phyloP scores from a whole-genome alignment of 2,888 invertebrate species.

The Norana najaformis region DNA sequence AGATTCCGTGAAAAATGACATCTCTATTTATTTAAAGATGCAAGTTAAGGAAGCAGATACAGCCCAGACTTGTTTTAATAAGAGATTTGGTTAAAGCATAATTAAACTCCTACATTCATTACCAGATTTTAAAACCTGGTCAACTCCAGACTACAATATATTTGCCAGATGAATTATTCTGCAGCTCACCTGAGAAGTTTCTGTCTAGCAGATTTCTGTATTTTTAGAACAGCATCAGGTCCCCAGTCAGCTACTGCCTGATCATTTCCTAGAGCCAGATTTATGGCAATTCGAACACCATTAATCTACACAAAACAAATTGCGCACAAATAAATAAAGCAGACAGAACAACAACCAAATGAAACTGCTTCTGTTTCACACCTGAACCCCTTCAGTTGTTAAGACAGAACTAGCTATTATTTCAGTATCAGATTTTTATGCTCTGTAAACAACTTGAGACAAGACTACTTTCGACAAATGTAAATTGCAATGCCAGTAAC shows the following conservation, averaged over 20 bases:
- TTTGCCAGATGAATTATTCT: neutral
- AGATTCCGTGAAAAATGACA: neutral
- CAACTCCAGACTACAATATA: neutral
- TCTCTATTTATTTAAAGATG: neutral
- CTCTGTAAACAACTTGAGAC: neutral
- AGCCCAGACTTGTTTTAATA: no score
- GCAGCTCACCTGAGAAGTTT: constrained; percentile 53
- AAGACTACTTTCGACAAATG: no score
- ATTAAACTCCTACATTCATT: neutral
- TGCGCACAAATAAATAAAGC: neutral
- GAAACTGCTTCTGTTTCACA: neutral
- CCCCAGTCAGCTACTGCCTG: constrained; percentile 52
- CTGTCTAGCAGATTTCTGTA: constrained; percentile 53
- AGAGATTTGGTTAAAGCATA: neutral
- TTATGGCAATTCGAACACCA: constrained; percentile 56
- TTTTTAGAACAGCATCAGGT: constrained; percentile 52
- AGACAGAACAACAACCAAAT: no score
- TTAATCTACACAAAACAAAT: constrained; percentile 53
- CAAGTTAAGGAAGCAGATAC: no score
- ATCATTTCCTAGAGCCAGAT: constrained; percentile 55
- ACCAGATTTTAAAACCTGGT: no score
- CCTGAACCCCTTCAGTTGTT: neutral
- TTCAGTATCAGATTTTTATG: neutral
- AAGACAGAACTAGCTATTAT: neutral
- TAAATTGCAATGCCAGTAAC: no score